Evolutionary conservation across 1,140 invertebrate species (phyloP), one percentile per base, ranked within the genome.

Genomic region (Mercenaria mercenaria): DNA sequence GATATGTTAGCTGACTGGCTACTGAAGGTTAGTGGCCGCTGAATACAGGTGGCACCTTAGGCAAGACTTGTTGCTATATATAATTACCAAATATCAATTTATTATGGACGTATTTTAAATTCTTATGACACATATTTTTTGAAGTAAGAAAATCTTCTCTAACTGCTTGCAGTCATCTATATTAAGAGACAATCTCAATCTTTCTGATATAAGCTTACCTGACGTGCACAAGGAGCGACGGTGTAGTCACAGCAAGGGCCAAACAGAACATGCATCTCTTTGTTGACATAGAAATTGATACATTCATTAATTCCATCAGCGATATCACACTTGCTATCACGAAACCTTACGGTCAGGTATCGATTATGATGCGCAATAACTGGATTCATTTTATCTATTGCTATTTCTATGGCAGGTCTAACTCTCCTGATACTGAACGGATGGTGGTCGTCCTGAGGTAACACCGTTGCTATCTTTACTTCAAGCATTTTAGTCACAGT

Each of bases 171-270:
- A n/a, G n/a, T n/a, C n/a, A n/a, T n/a, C n/a, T n/a, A n/a, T n/a
- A n/a, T n/a, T n/a, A n/a, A n/a, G n/a, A n/a, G n/a, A n/a, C n/a
- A n/a, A n/a, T n/a, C n/a, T n/a, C n/a, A n/a, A n/a, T n/a, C n/a
- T n/a, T n/a, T n/a, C n/a, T n/a, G n/a, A n/a, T n/a, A n/a, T n/a
- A n/a, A n/a, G 2, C 76, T 52, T 34, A 98, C 97, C 94, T 99
- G 99, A 43, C 98, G 96, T 0, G 98, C 98, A 8, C 99, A 98
- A 0, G 98, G 98, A 0, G 98, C 98, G 77, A 99, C 97, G 0
- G 98, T 98, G 95, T 99, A 99, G 92, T 98, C 98, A 95, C 98
- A 99, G 11, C 98, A 97, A 0, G 98, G 98, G 0, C 98, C 98
- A 93, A 99, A 97, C 94, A 99, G 98, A 0, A 98, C 98, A 96